Percentiles rank a stretch among this genome's conserved stretches.
phyloP scores from a whole-genome alignment of 1,140 invertebrate species.

The Trichonephila clavipes region DNA sequence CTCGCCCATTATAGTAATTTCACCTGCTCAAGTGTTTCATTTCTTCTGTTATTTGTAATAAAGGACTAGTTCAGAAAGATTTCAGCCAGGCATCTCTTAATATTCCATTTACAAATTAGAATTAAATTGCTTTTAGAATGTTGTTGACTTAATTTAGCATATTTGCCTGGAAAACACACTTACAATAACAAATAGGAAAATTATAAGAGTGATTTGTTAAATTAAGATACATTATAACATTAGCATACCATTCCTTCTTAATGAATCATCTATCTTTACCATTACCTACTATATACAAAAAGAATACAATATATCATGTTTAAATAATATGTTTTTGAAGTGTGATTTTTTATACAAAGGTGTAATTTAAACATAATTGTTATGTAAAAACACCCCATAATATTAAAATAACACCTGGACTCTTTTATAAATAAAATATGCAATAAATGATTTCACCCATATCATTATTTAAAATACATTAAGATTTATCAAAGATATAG shows the following conservation, averaged over 20 bases:
- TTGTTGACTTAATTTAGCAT: neutral
- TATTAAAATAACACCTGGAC: no score
- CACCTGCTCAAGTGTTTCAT: neutral
- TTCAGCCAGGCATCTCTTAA: neutral
- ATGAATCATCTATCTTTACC: no score
- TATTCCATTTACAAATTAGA: neutral
- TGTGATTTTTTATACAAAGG: no score
- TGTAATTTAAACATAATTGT: no score
- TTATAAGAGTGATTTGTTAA: neutral
- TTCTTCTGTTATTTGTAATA: conserved; percentile 11
- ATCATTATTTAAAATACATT: no score
- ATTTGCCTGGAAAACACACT: neutral
- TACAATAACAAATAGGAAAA: neutral
- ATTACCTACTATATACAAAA: no score
- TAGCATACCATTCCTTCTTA: neutral
- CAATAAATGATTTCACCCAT: no score
- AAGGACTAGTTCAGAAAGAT: neutral
- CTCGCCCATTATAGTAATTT: neutral
- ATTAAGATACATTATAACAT: neutral
- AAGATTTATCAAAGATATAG: no score
- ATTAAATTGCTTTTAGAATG: neutral
- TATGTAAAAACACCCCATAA: no score
- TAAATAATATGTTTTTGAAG: no score
- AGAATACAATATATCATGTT: no score
- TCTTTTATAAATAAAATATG: no score